A percentile compares a stretch with the other conserved stretches of the same genome.
phyloP scores from a whole-genome alignment of 2,113 vertebrate genomes.

The Dermatemys mawii region DNA sequence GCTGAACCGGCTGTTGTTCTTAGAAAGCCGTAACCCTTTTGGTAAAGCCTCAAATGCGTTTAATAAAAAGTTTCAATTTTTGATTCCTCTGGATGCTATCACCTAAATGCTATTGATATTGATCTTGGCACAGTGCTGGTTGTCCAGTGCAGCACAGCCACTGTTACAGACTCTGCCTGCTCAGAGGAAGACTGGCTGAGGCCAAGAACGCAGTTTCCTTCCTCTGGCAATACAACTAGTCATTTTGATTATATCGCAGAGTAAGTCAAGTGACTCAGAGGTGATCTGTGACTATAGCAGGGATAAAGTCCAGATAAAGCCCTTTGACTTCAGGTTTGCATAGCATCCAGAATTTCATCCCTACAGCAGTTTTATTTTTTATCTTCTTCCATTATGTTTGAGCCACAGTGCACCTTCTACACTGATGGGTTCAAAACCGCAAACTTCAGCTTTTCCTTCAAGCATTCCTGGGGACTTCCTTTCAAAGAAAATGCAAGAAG shows the following conservation, averaged over 20 bases:
- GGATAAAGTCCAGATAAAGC: neutral
- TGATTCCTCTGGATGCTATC: constrained; percentile 50
- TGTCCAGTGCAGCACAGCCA: constrained; percentile 13
- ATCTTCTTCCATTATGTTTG: neutral
- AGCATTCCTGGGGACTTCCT: neutral
- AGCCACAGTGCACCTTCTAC: neutral
- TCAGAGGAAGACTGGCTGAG: neutral
- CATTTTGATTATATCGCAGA: neutral
- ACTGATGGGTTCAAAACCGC: neutral
- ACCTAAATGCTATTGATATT: constrained; percentile 72
- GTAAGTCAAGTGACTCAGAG: neutral
- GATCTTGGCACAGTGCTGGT: constrained; percentile 62
- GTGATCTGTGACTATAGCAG: neutral
- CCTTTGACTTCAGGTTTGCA: neutral
- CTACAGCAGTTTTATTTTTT: neutral
- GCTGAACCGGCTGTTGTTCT: constrained; percentile 26
- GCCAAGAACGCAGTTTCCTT: constrained; percentile 64
- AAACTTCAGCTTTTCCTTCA: neutral
- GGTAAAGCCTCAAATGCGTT: constrained; percentile 64
- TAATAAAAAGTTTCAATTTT: constrained; percentile 31
- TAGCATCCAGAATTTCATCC: rapidly evolving
- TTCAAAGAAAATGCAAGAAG: neutral
- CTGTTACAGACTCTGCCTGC: neutral
- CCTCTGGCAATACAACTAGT: constrained; percentile 41
- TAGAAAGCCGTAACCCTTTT: constrained; percentile 58